Evolutionary conservation across 2,113 vertebrate genomes (phyloP), one percentile per base, ranked within the genome.

Genomic region (Sinocyclocheilus rhinocerous): DNA sequence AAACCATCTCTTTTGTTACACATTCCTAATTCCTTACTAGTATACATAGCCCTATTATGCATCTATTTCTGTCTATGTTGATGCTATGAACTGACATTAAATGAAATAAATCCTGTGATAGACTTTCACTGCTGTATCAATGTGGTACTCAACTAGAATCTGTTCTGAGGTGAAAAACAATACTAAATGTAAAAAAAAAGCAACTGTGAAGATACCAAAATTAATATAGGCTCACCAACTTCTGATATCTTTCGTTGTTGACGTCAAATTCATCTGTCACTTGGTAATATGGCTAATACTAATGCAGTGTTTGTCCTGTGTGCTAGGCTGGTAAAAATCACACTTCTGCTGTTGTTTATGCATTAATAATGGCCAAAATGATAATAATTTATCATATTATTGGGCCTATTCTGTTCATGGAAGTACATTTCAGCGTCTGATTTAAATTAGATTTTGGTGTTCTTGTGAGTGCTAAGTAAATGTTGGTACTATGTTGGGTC

Each of bases 201-300:
- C 39, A 45, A 73, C 4, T 4, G 18, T 39, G 33, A 39, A 72
- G 36, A 22, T 72, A n/a, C 2, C 12, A 16, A 76, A 16, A 24
- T 42, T 48, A 13, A 24, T 48, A 52, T 52, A 45, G 22, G 72
- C 72, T 75, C 22, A 6, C 45, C 39, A 45, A 75, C 72, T 48
- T 75, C 11, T 5, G 13, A n/a, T 45, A 48, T 75, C 12, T 26
- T 75, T 76, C 15, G 2, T 7, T 24, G 22, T 48, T 76, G 42
- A 76, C 6, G 6, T 48, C 42, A 76, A 76, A 48, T 76, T 26
- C 22, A 75, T 75, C n/a, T 76, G 42, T 76, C 42, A 48, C 72
- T 76, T 76, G 42, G 12, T 75, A 75, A 75, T 48, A 75, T 16
- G n/a, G 22, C 42, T 76, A 75, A 75, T 75, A 75, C 69, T 72